A percentile compares a stretch with the other conserved stretches of the same genome.
phyloP scores from a whole-genome alignment of 1,140 invertebrate species.

The Physella acuta region DNA sequence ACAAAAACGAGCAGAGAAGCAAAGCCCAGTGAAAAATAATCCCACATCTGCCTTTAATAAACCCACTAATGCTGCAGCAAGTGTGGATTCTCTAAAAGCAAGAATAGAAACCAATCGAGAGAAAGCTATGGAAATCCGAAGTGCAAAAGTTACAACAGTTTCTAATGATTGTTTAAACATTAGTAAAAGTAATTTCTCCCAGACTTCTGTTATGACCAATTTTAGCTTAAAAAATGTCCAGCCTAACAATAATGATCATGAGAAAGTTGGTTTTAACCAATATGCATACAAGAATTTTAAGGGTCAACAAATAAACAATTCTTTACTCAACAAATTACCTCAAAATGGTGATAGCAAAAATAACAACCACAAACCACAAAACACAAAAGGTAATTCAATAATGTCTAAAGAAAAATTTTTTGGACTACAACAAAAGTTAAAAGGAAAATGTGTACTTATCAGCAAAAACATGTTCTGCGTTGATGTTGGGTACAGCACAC shows the following conservation, averaged over 20 bases:
- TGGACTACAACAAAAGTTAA: background rate
- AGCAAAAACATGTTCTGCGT: conserved; percentile 4
- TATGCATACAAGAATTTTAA: no score
- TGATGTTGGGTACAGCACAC: conserved; percentile 6
- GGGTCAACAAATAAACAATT: no score
- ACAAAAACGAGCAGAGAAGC: conserved; percentile 38
- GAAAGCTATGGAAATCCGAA: background rate
- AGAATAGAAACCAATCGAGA: background rate
- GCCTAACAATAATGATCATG: background rate
- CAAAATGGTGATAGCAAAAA: no score
- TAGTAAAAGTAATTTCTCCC: background rate
- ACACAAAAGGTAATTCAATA: background rate
- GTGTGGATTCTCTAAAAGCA: background rate
- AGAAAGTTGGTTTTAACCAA: no score
- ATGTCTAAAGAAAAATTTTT: background rate
- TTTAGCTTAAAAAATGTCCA: no score
- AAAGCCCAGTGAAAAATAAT: background rate
- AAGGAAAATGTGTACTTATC: conserved; percentile 20
- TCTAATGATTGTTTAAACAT: background rate
- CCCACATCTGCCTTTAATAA: background rate
- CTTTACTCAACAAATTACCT: no score
- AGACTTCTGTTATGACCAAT: no score
- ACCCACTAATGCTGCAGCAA: background rate
- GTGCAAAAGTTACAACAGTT: background rate
- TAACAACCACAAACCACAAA: background rate